phyloP scores from a whole-genome alignment of 2,113 vertebrate species.

The Pundamilia nyererei region DNA sequence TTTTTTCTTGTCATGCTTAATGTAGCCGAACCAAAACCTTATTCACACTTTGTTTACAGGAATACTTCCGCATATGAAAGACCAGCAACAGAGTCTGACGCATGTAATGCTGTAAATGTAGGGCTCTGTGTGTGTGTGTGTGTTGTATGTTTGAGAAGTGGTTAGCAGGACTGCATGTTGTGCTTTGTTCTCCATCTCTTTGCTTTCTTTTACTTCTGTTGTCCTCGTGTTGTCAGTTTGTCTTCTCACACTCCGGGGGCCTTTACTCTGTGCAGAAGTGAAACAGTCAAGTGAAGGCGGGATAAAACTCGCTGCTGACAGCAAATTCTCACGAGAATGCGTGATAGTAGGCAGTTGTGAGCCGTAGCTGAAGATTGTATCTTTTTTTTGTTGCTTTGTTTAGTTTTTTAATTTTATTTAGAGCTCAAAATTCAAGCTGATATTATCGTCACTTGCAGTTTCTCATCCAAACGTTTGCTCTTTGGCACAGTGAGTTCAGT shows the following conservation, averaged over 20 bases:
- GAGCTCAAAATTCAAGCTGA: neutral
- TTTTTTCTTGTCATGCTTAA: neutral
- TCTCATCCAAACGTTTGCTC: neutral
- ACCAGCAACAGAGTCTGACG: neutral
- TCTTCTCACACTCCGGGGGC: neutral
- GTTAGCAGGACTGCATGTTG: neutral
- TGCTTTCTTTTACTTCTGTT: neutral
- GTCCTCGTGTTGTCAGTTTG: neutral
- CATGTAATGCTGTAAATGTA: neutral
- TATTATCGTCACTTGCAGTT: neutral
- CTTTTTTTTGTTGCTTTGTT: neutral
- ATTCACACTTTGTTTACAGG: neutral
- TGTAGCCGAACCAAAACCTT: neutral
- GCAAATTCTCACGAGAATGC: neutral
- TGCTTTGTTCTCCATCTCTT: neutral
- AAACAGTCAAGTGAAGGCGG: conserved; percentile 41
- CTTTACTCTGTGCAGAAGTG: conserved; percentile 59
- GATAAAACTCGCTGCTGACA: neutral
- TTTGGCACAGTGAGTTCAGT: neutral
- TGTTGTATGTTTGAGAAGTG: neutral
- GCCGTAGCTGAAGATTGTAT: neutral
- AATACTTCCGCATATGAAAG: neutral
- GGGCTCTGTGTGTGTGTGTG: neutral
- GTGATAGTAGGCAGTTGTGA: neutral
- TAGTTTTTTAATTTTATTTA: neutral